Base-by-base conservation (phyloP, 2,888 invertebrate species). In the Gandaritis pyraliata region DNA sequence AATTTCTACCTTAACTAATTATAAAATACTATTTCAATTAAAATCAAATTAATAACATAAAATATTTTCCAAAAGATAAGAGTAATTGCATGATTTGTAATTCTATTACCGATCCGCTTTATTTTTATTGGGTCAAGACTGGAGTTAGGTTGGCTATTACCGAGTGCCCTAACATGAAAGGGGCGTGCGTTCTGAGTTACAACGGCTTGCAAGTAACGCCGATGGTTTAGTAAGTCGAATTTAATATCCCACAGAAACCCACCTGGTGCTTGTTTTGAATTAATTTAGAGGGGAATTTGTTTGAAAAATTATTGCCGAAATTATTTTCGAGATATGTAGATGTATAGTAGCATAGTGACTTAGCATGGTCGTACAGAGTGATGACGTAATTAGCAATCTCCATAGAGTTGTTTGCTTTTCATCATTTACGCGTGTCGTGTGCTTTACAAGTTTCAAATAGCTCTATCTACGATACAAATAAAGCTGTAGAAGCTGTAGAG, bases 151-250 rank as follows among this genome's bases (percentile, higher is more conserved):
- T 56, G 54, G 80, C 81, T 81, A 82, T 86, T 83, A 85, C 75
- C 76, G 74, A 72, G 71, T 66, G 68, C 70, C 70, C 64, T 71
- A 70, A 86, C 86, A 86, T 73, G 86, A 77, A 86, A 86, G 76
- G 79, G 86, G 86, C 86, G 86, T 81, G 77, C 71, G 69, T 74
- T 72, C 68, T 72, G 68, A 74, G 74, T 80, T 78, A 82, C 80
- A 61, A 67, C 66, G 63, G 58, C 80, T 72, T 78, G 80, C 77
- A 77, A 78, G 78, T 83, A 82, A 83, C 79, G 77, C 70, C 68
- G 72, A 69, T 71, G 68, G 70, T 72, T 63, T 72, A 61, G 66
- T 79, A 78, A 78, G 71, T 75, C 72, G 74, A 75, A 77, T 78
- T 75, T 74, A 74, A 66, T 72, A 52, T 69, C 65, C 69, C 59